These are phyloP conservation scores for Heterocephalus glaber DNA, from an alignment of 2,113 vertebrate genomes.

Conservation along the genomic window DNA sequence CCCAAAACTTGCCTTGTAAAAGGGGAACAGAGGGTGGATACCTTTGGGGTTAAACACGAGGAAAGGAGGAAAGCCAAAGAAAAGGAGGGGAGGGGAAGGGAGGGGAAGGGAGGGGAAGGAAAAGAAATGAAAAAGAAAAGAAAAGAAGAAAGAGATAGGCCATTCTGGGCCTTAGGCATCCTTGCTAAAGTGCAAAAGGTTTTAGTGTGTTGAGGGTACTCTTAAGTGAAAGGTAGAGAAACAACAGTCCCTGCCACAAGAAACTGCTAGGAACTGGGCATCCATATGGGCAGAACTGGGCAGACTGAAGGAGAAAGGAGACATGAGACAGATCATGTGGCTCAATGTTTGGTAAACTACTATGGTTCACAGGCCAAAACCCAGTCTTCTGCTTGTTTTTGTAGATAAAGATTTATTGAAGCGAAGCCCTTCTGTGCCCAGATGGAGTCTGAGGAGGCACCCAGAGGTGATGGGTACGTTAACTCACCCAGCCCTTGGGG, in stretches of 20 bases:
- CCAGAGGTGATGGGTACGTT: neutral
- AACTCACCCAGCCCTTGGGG: neutral
- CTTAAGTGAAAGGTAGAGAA: neutral
- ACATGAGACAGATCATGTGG: neutral
- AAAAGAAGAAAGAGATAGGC: neutral
- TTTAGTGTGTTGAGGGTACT: neutral
- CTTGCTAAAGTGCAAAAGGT: neutral
- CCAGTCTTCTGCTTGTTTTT: neutral
- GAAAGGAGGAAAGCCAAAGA: neutral
- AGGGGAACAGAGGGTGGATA: neutral
- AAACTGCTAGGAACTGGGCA: neutral
- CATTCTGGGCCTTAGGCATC: neutral
- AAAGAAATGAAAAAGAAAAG: too few species aligned
- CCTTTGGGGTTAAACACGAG: neutral
- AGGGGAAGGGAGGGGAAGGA: too few species aligned
- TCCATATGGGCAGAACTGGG: neutral
- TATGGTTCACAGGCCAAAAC: neutral
- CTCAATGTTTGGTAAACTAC: neutral
- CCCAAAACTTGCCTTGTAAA: neutral
- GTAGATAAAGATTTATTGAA: constrained; percentile 48
- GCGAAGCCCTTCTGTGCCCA: neutral
- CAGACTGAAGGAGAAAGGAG: neutral
- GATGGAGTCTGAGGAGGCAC: neutral
- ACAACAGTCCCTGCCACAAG: neutral
- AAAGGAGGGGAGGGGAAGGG: neutral